phyloP scores from a whole-genome alignment of 2,113 vertebrate species.

The Clarias batrachus region DNA sequence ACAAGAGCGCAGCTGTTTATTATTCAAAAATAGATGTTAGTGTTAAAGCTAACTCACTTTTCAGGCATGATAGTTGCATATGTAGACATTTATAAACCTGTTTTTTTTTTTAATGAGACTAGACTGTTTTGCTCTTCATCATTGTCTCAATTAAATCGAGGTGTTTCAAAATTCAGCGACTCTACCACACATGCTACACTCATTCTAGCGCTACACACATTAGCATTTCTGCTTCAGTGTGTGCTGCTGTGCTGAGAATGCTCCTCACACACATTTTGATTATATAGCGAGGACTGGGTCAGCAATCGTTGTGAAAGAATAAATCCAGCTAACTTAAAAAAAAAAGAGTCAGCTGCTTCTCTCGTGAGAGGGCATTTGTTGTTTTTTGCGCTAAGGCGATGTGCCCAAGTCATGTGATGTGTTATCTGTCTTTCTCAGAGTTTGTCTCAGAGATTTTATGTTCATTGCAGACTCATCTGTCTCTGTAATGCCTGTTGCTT shows the following conservation, averaged over 20 bases:
- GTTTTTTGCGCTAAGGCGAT: conserved; percentile 33
- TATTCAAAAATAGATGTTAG: not conserved
- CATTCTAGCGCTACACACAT: not conserved
- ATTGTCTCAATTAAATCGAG: not conserved
- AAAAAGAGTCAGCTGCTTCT: conserved; percentile 47
- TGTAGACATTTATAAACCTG: not conserved
- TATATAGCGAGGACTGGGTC: not conserved
- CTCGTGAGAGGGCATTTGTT: conserved; percentile 47
- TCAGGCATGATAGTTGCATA: not conserved
- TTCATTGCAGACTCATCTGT: conserved; percentile 63
- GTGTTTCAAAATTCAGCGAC: not conserved
- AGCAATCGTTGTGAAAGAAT: not conserved
- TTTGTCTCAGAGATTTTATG: conserved; percentile 61
- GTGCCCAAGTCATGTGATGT: conserved; percentile 53
- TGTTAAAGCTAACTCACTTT: not conserved
- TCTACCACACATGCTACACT: no score
- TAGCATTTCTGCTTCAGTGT: not conserved
- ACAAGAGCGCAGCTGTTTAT: not conserved
- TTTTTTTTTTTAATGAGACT: not conserved
- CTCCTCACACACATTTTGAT: not conserved
- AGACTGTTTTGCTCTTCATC: not conserved
- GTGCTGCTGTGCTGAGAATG: not conserved
- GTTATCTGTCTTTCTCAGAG: conserved; percentile 59
- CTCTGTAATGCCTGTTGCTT: conserved; percentile 61
- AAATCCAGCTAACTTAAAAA: not conserved